Base-by-base conservation (phyloP, 2,888 invertebrate species). In the Andrena marginata region DNA sequence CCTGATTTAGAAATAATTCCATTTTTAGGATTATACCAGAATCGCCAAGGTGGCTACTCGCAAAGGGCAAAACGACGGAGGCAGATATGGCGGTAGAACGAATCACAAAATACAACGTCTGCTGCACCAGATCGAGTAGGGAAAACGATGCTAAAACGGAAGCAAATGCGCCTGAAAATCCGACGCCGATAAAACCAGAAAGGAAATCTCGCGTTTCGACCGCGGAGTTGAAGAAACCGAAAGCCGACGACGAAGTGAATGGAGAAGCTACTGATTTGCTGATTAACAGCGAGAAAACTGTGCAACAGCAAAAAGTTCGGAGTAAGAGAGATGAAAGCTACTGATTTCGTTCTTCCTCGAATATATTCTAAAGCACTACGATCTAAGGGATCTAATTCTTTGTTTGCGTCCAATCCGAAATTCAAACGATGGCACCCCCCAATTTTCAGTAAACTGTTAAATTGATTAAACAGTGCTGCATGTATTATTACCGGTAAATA, bases 31-130 rank as follows among this genome's bases (percentile, higher is more conserved):
- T 94, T 3, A 92, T 94, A 68, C 94, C 94, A 3, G 94, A 94
- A 82, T 94, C 94, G 0, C 92, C 94, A 16, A 90, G 93, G 62
- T 94, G 94, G 94, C 81, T 94, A 2, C 65, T 92, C 23, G 92
- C 94, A 1, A 92, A 90, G 62, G 92, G 92, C 2, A 92, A 92
- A 79, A 88, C 87, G 54, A 91, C 89, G 13, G 92, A 94, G 79
- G 94, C 94, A 16, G 91, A 93, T n/a, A 90, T 90, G 70, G 87
- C 92, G 6, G 73, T 94, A 29, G 89, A 91, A 69, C 91, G 90
- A 77, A 93, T 94, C 31, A 90, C 92, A 0, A 92, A 90, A 70
- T 93, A 91, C 70, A 94, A 94, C 71, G 80, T 86, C 2, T 93
- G 92, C 64, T 92, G 93, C 68, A 65, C 67, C 4, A 83, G 82